These are phyloP conservation scores for Austrofundulus limnaeus DNA, from an alignment of 2,113 vertebrate genomes.

Conservation along the genomic window DNA sequence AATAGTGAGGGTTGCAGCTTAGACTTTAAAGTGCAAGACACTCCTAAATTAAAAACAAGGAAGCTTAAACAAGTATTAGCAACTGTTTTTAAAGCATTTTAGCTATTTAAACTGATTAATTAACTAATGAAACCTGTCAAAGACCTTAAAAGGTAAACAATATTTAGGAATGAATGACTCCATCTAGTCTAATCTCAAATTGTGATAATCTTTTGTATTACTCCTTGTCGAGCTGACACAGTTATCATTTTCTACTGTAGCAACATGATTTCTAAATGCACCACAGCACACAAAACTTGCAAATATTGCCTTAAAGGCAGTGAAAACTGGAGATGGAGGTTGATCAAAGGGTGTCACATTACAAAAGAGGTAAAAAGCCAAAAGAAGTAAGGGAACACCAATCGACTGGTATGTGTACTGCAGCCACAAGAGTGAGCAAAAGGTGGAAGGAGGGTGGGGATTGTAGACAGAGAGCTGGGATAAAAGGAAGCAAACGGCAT, in stretches of 20 bases:
- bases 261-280: background rate
- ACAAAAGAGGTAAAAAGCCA: background rate
- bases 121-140: background rate
- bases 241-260: background rate
- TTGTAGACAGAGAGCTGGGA: constrained; percentile 21
- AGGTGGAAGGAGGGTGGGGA: constrained; percentile 25
- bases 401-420: constrained; percentile 18
- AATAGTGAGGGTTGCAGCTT: background rate
- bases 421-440: constrained; percentile 36
- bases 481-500: constrained; percentile 51
- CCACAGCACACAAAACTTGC: background rate
- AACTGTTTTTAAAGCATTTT: background rate
- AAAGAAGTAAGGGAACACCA: background rate
- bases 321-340: background rate
- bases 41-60: background rate
- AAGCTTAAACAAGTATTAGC: background rate
- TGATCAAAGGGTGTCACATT: background rate
- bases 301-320: background rate
- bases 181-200: background rate
- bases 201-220: background rate
- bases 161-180: background rate
- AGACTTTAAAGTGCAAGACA: background rate
- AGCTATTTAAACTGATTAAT: too few species aligned
- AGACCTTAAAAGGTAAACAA: background rate
- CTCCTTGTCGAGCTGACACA: background rate